phyloP scores from a whole-genome alignment of 1,140 invertebrate genomes.

The Lycorma delicatula region DNA sequence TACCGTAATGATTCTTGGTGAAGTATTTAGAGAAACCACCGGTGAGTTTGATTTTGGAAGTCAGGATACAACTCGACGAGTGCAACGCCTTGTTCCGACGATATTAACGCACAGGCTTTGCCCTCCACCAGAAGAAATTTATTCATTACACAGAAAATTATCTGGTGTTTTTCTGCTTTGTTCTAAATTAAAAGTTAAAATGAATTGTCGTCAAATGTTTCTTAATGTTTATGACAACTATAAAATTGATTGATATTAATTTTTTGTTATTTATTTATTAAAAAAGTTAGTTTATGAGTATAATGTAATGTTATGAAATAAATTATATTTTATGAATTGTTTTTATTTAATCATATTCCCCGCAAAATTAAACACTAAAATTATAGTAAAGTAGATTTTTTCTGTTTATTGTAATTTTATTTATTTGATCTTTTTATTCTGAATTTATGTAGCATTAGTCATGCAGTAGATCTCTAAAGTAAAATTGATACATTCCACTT shows the following conservation, averaged over 20 bases:
- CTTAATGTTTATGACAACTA: constrained; percentile 66
- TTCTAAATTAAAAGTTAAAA: constrained; percentile 75
- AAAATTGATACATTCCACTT: too few species aligned
- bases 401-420: too few species aligned
- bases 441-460: too few species aligned
- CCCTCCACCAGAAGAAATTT: constrained; percentile 97
- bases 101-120: constrained; percentile 90
- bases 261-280: not conserved
- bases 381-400: too few species aligned
- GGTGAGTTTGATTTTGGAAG: constrained; percentile 81
- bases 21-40: constrained; percentile 69
- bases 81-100: constrained; percentile 81
- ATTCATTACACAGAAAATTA: constrained; percentile 95
- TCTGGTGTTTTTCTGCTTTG: constrained; percentile 95
- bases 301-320: too few species aligned
- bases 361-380: too few species aligned
- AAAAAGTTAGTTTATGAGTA: not conserved
- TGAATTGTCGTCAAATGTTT: constrained; percentile 83
- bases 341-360: too few species aligned
- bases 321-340: too few species aligned
- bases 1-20: constrained; percentile 90
- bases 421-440: too few species aligned
- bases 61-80: constrained; percentile 67
- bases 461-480: too few species aligned
- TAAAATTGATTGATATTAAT: constrained; percentile 29